These are phyloP conservation scores for Atlantisia rogersi DNA, from an alignment of 2,113 vertebrate genomes.

Conservation along the genomic window DNA sequence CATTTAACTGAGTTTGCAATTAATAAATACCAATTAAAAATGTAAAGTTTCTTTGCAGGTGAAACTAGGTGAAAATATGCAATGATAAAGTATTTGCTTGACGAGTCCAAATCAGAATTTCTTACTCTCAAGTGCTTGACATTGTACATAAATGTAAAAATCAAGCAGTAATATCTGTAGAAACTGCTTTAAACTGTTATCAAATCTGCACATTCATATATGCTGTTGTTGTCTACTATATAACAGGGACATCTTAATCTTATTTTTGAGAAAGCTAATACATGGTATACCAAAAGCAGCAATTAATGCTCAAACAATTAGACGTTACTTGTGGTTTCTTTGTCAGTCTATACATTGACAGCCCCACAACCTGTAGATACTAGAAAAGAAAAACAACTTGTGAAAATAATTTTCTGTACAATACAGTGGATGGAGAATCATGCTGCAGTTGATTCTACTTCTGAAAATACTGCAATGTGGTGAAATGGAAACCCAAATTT, in stretches of 20 bases:
- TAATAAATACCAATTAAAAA: not conserved
- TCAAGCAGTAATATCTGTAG: not conserved
- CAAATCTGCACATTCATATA: not conserved
- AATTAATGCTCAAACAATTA: not conserved
- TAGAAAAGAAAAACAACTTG: not conserved
- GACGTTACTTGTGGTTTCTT: not conserved
- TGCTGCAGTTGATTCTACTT: not conserved
- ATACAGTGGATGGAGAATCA: not conserved
- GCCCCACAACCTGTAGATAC: rapidly evolving
- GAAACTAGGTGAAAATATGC: not conserved
- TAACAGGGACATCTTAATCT: not conserved
- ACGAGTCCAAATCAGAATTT: not conserved
- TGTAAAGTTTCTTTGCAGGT: not conserved
- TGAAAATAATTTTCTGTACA: not conserved
- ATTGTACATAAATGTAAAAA: not conserved
- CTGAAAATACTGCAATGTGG: not conserved
- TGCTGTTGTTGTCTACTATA: not conserved
- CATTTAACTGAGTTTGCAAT: not conserved
- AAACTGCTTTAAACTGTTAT: not conserved
- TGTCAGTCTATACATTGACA: not conserved
- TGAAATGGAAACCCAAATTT: not conserved
- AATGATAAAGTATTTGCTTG: not conserved
- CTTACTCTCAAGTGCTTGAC: not conserved
- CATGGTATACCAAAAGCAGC: not conserved
- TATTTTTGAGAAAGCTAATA: not conserved